These are phyloP conservation scores for Eumeta japonica DNA, from an alignment of 1,140 invertebrate genomes.

Conservation along the genomic window DNA sequence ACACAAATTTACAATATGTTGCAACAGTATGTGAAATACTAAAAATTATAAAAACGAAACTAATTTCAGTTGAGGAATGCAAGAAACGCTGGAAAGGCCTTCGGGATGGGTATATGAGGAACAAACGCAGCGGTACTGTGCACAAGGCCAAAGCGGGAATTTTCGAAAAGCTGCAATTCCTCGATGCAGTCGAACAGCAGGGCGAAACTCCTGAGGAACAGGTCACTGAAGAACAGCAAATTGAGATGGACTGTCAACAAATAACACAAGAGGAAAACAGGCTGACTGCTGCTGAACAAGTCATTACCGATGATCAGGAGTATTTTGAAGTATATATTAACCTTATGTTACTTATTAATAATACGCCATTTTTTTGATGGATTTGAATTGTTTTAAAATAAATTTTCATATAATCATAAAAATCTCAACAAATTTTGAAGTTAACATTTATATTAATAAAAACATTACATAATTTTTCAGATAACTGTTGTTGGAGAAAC, in stretches of 20 bases:
- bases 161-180: constrained; percentile 39
- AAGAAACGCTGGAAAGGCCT: constrained; percentile 46
- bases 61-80: constrained; percentile 49
- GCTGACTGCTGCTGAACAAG: constrained; percentile 26
- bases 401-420: too few species aligned
- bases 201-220: constrained; percentile 15
- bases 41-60: too few species aligned
- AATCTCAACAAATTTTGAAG: too few species aligned
- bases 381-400: neutral
- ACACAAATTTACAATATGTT: too few species aligned
- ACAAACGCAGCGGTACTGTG: constrained; percentile 34
- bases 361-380: too few species aligned
- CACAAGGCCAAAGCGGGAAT: constrained; percentile 34
- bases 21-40: too few species aligned
- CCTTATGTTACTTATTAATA: neutral
- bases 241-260: constrained; percentile 9
- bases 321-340: constrained; percentile 42
- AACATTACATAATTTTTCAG: too few species aligned
- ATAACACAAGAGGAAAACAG: constrained; percentile 11
- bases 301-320: constrained; percentile 46
- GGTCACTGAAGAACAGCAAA: constrained; percentile 9
- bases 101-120: constrained; percentile 38
- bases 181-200: constrained; percentile 16
- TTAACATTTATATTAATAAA: too few species aligned
- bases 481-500: constrained; percentile 40